Percentiles rank a stretch among this genome's conserved stretches.
Evolutionary conservation across 2,797 vertebrate genomes (phyloP).

Genomic region (Myotis vivesi): DNA sequence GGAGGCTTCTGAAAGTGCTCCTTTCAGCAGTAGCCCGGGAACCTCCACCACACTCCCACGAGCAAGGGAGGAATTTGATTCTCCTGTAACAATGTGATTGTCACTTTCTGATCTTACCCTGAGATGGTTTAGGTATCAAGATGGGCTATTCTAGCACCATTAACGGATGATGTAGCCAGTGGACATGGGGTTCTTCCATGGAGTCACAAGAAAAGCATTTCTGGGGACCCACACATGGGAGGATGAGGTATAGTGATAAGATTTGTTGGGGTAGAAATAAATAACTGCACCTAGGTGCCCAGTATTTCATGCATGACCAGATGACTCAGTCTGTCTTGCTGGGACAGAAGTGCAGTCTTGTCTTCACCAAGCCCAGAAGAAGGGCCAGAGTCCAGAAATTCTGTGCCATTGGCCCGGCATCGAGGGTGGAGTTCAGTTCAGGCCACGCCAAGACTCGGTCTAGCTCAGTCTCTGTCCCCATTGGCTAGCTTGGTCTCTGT

Average conservation of each 20-base stretch:
- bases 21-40: too few species aligned
- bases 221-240: neutral
- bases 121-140: neutral
- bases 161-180: neutral
- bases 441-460: neutral
- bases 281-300: neutral
- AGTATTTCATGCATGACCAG: neutral
- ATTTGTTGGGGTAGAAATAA: neutral
- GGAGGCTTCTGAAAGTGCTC: too few species aligned
- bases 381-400: neutral
- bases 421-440: neutral
- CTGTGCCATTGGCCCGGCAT: neutral
- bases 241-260: neutral
- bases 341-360: neutral
- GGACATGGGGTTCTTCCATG: neutral
- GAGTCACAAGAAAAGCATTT: neutral
- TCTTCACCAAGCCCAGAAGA: neutral
- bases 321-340: neutral
- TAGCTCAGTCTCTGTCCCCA: neutral
- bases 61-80: too few species aligned
- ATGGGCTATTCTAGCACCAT: neutral
- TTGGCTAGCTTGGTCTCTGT: neutral
- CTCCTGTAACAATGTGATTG: neutral
- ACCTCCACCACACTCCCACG: too few species aligned
- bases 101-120: neutral